Evolutionary conservation across 2,888 invertebrate genomes (phyloP).

Genomic region (Melinopterus prodromus): DNA sequence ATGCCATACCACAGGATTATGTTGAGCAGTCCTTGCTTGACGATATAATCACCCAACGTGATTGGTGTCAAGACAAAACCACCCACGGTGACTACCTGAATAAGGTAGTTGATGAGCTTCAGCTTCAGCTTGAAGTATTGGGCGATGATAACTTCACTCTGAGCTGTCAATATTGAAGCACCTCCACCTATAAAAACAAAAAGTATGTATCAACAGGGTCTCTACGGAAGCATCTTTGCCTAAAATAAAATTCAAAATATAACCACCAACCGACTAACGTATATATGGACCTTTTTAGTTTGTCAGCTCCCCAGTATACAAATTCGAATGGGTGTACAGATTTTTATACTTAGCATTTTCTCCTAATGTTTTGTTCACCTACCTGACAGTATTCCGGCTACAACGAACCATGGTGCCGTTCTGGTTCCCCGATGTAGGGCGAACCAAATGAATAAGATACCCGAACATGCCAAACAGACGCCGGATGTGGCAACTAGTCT

Average conservation of each 20-base stretch:
- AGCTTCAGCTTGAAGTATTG: conserved; percentile 69
- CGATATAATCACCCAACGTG: conserved; percentile 63
- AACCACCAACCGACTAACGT: no score
- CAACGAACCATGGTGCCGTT: conserved; percentile 57
- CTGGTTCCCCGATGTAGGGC: conserved; percentile 41
- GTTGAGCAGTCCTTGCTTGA: conserved; percentile 56
- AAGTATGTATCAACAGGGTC: conserved; percentile 28
- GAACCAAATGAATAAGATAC: conserved; percentile 64
- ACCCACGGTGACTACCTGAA: conserved; percentile 64
- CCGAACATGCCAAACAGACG: conserved; percentile 67
- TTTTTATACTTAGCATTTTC: no score
- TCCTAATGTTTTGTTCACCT: conserved; percentile 43
- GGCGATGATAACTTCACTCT: conserved; percentile 66
- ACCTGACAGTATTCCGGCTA: conserved; percentile 66
- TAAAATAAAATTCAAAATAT: not conserved
- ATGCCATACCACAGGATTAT: conserved; percentile 68
- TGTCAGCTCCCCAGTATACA: no score
- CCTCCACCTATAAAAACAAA: conserved; percentile 63
- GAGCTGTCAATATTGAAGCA: conserved; percentile 65
- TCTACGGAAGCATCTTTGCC: not conserved
- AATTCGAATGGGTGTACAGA: no score
- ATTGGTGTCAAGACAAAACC: conserved; percentile 66
- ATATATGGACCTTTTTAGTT: no score
- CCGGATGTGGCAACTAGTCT: conserved; percentile 66
- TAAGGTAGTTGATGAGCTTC: conserved; percentile 62